Percentiles rank a stretch among this genome's conserved stretches.
Evolutionary conservation across 2,113 vertebrate genomes (phyloP).

Genomic region (Hydrolagus affinis): DNA sequence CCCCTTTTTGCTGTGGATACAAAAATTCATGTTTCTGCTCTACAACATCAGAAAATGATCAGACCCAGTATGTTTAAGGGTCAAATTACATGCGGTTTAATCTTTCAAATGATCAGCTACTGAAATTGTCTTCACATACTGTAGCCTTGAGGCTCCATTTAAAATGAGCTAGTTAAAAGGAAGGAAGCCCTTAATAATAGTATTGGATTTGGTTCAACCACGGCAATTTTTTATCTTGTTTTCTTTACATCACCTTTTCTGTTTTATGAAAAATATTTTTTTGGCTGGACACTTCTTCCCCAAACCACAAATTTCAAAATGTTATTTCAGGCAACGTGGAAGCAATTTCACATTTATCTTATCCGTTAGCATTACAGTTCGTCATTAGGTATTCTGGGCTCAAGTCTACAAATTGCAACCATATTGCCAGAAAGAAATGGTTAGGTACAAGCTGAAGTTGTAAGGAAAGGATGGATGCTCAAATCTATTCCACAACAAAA

Average conservation of each 20-base stretch:
- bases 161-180: constrained; percentile 21
- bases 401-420: constrained; percentile 27
- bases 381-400: constrained; percentile 13
- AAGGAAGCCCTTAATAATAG: neutral
- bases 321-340: constrained; percentile 29
- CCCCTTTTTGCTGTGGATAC: neutral
- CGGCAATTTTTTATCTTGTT: constrained; percentile 2
- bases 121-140: neutral
- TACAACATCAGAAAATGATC: neutral
- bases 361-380: constrained; percentile 25
- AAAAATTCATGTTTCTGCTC: constrained; percentile 1
- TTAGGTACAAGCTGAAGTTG: neutral
- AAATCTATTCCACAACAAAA: neutral
- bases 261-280: neutral
- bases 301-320: constrained; percentile 23
- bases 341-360: constrained; percentile 29
- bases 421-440: constrained; percentile 19
- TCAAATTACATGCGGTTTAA: constrained; percentile 7
- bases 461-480: constrained; percentile 6
- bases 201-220: constrained; percentile 2
- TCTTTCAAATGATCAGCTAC: constrained; percentile 21
- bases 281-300: constrained; percentile 10
- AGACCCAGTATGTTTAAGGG: neutral
- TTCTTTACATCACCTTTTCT: neutral
- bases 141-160: constrained; percentile 6